Percentiles rank a stretch among this genome's conserved stretches.
phyloP scores from a whole-genome alignment of 2,888 invertebrate genomes.

The Stenolophus ochropezus region DNA sequence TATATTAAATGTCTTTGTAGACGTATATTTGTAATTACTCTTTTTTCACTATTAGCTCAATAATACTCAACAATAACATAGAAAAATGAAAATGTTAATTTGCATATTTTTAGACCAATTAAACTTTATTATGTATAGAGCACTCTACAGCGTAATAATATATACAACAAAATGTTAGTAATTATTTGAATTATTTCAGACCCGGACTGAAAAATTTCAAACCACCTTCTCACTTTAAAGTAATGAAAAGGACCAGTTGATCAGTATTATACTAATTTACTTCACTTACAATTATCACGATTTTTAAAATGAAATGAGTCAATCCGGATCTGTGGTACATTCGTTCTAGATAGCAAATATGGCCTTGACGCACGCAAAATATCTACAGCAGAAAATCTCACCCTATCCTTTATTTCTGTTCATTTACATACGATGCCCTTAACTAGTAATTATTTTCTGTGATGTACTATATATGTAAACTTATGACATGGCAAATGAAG shows the following conservation, averaged over 20 bases:
- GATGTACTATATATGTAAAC: constrained; percentile 25
- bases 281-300: constrained; percentile 19
- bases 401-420: not conserved
- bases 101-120: constrained; percentile 33
- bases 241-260: constrained; percentile 51
- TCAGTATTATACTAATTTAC: constrained; percentile 55
- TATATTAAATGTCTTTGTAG: constrained; percentile 32
- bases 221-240: constrained; percentile 19
- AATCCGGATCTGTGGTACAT: not conserved
- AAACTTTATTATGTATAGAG: constrained; percentile 36
- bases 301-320: constrained; percentile 2
- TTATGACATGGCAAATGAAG: constrained; percentile 18
- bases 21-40: constrained; percentile 25
- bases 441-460: constrained; percentile 13
- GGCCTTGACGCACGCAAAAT: constrained; percentile 43
- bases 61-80: constrained; percentile 23
- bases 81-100: constrained; percentile 2
- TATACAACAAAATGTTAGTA: constrained; percentile 28
- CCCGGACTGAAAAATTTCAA: constrained; percentile 43
- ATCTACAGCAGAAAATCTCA: constrained; percentile 27
- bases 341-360: constrained; percentile 31
- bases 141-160: constrained; percentile 35
- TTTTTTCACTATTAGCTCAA: constrained; percentile 41
- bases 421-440: not conserved
- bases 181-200: constrained; percentile 30